Base-by-base conservation (phyloP, 2,888 invertebrate genomes). In the Coleophora deauratella region DNA sequence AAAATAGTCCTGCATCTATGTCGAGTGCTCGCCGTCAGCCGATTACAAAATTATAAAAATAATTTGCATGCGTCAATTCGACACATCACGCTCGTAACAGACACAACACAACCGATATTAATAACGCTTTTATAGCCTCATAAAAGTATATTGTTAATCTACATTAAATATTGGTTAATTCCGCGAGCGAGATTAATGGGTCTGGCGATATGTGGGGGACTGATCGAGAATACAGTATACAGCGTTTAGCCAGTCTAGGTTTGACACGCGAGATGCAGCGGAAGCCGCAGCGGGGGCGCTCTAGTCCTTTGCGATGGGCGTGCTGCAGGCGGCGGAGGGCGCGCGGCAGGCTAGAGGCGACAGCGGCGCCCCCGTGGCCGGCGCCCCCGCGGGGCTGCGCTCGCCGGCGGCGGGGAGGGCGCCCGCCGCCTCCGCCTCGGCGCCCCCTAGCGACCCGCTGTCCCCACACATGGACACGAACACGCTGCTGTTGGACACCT, bases 401-500 rank as follows among this genome's bases (percentile, higher is more conserved):
- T 44, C 46, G 66, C 60, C 42, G 50, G 56, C 51, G 62, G 60
- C 21, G 62, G 55, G 42, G 40, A 37, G 40, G 37, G 27, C 38
- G 10, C 28, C 41, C 42, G 27, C 41, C 40, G 27, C 53, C 14
- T 4, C 49, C 37, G 38, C 42, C 14, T n/a, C 51, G 40, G 40
- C 34, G 38, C 39, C 30, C 28, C 35, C 40, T 41, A 35, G 40
- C 13, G 34, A 34, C 38, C 41, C 36, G 13, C 32, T 40, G 35
- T 46, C 47, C 27, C 35, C 47, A 55, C 77, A 67, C 60, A 79
- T 61, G 42, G 80, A 64, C 48, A 69, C 50, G 61, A 82, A 72
- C 63, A 73, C 76, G 51, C 55, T 58, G 66, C 80, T 81, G n/a
- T 73, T 51, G 2, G 78, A 72, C 55, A 85, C 76, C 63, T 84